Conservation (phyloP, 2,113 vertebrate species). For the Bos indicus region DNA sequence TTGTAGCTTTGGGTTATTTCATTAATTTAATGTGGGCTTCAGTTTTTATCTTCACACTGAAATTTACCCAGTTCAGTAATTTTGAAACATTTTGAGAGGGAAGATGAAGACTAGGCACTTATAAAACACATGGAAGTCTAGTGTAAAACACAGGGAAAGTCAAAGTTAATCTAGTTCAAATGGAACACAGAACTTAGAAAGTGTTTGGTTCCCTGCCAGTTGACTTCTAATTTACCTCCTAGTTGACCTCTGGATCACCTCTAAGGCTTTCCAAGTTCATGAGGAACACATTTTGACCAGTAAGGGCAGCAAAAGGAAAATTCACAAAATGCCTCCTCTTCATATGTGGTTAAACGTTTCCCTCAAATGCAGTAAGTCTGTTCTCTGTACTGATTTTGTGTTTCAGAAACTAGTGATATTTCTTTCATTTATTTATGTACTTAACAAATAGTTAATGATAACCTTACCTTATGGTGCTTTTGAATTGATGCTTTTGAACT, state of each 20-base stretch:
- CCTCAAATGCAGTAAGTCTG: not conserved
- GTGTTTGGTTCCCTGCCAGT: not conserved
- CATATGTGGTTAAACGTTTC: not conserved
- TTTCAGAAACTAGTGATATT: not conserved
- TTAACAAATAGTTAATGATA: not conserved
- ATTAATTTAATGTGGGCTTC: not conserved
- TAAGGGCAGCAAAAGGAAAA: not conserved
- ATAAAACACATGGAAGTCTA: not conserved
- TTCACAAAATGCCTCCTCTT: not conserved
- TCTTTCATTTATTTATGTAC: not conserved
- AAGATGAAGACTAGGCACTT: not conserved
- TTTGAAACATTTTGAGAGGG: not conserved
- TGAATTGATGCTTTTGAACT: not conserved
- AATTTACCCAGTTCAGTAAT: not conserved
- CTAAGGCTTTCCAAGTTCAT: not conserved
- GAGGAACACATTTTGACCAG: not conserved
- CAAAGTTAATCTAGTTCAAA: not conserved
- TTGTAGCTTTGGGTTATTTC: not conserved
- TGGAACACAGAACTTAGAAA: not conserved
- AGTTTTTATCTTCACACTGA: not conserved
- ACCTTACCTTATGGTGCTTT: not conserved
- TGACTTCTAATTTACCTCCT: not conserved
- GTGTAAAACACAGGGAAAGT: not conserved
- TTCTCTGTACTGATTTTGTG: not conserved
- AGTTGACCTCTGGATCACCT: not conserved